Base-by-base conservation (phyloP, 2,797 vertebrate species). In the Sebastes itinus region DNA sequence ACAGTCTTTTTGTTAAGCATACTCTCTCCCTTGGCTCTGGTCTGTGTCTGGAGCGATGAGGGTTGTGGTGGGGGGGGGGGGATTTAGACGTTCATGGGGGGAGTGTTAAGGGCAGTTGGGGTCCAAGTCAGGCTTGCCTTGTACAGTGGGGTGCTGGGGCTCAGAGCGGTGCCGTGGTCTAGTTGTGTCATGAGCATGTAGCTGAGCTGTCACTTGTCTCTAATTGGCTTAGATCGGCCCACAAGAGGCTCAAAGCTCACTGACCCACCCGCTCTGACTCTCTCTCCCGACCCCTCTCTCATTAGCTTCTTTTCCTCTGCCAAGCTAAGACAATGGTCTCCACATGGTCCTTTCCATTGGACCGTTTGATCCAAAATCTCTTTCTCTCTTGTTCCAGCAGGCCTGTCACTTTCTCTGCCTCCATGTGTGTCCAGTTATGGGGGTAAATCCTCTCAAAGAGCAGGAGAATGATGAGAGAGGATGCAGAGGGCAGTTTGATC, bases 201-300 rank as follows among this genome's bases (percentile, higher is more conserved):
- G 91, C 89, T 88, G 88, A 90, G 91, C 94, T 95, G 95, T 95
- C 95, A 95, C 90, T 96, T 92, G 84, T 82, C 84, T 93, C 89
- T 96, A 96, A 95, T 96, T 95, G 95, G 94, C 88, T 87, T 87
- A 90, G 88, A 90, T 94, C 91, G 90, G 74, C 85, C 86, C 85
- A 87, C 68, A 13, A 84, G 83, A 91, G 84, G 88, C 92, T 89
- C 81, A 92, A 94, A 95, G 93, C 92, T 92, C 92, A 92, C 86
- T 94, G 92, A 94, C 93, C 92, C 89, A 84, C 86, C 90, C 83
- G 82, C 63, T 86, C 62, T 71, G 63, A 81, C 63, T 61, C 56
- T 59, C 22, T 70, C 46, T 38, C 61, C 68, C 54, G 38, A 66
- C 75, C 60, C 64, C 14, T 78, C 54, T 83, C 80, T 90, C 82